These are phyloP conservation scores for Clavelina lepadiformis DNA, from an alignment of 23 tunicate genomes.

Conservation along the genomic window DNA sequence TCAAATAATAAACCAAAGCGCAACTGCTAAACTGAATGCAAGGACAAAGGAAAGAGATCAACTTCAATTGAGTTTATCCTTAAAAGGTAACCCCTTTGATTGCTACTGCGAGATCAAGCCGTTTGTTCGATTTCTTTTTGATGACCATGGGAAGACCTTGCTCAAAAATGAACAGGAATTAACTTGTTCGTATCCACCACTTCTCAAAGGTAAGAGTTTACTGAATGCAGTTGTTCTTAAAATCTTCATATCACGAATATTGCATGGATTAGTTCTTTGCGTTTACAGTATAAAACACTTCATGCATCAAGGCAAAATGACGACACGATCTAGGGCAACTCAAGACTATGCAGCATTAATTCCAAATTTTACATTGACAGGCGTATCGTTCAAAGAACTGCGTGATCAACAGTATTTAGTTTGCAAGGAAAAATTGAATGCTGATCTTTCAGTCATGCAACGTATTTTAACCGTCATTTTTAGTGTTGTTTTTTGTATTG, in stretches of 20 bases:
- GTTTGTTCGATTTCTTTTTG: conserved; percentile 11
- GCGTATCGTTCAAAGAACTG: too few relatives aligned
- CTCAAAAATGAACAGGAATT: conserved; percentile 6
- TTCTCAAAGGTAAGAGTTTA: conserved; percentile 1
- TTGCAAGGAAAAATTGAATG: too few relatives aligned
- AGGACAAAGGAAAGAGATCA: background rate
- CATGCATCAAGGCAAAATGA: too few relatives aligned
- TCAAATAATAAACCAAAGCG: too few relatives aligned
- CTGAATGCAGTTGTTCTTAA: background rate
- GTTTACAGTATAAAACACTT: too few relatives aligned
- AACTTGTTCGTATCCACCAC: conserved; percentile 4
- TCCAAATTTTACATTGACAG: too few relatives aligned
- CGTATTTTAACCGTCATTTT: conserved; percentile 17
- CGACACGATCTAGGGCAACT: too few relatives aligned
- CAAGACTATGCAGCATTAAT: too few relatives aligned
- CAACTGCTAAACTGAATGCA: too few relatives aligned
- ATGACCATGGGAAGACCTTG: background rate
- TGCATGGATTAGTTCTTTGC: too few relatives aligned
- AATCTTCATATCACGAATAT: too few relatives aligned
- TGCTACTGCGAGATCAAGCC: conserved; percentile 21
- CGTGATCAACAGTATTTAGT: too few relatives aligned
- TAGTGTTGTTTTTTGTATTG: conserved; percentile 6
- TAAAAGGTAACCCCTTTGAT: conserved; percentile 12
- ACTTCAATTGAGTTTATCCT: background rate
- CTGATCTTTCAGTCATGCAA: conserved; percentile 14